phyloP scores from a whole-genome alignment of 2,888 invertebrate genomes.

The Sisyra nigra region DNA sequence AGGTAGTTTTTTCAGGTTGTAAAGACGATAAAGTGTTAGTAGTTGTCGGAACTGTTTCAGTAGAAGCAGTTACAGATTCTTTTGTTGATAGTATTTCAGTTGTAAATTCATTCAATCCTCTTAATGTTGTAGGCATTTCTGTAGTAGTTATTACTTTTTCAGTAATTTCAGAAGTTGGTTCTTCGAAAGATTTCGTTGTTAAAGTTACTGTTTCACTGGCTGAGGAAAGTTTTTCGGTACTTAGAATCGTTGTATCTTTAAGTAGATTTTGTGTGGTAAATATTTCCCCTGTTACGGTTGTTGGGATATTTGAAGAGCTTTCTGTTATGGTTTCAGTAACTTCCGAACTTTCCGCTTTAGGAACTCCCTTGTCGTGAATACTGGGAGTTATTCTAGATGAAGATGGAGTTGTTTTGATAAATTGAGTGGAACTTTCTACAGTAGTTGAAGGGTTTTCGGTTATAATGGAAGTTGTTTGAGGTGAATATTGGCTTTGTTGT shows the following conservation, averaged over 20 bases:
- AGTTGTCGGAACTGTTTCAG: background rate
- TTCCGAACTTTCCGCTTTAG: too few species aligned
- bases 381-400: background rate
- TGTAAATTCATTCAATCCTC: background rate
- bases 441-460: conserved; percentile 4
- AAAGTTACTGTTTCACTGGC: background rate
- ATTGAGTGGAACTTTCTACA: conserved; percentile 9
- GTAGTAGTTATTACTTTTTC: background rate
- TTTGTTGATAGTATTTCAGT: background rate
- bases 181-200: background rate
- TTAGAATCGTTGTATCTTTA: background rate
- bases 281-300: too few species aligned
- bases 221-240: background rate
- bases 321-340: background rate
- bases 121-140: background rate
- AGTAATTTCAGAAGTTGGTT: background rate
- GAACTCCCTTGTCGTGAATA: background rate
- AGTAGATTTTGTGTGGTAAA: background rate
- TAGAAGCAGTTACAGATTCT: background rate
- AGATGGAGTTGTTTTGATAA: background rate
- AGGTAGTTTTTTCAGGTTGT: conserved; percentile 1
- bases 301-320: background rate
- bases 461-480: background rate
- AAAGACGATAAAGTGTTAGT: background rate
- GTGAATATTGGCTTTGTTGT: background rate